phyloP scores from a whole-genome alignment of 2,113 vertebrate species.

The Sylvia atricapilla region DNA sequence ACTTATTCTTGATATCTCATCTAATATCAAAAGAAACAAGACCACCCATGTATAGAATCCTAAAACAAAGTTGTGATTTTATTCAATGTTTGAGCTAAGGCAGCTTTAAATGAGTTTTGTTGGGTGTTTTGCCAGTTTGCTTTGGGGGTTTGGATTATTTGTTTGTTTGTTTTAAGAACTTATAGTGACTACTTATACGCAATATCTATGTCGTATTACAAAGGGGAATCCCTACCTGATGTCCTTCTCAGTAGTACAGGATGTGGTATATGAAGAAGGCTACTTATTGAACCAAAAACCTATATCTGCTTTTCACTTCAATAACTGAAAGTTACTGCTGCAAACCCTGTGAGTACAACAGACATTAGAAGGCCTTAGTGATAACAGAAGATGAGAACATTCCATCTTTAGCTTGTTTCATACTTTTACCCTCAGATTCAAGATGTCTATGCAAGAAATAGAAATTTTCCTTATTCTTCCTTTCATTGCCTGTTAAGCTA shows the following conservation, averaged over 20 bases:
- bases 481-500: not conserved
- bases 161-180: not conserved
- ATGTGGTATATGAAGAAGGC: not conserved
- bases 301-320: not conserved
- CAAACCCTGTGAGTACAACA: not conserved
- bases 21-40: not conserved
- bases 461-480: not conserved
- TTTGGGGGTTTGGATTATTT: not conserved
- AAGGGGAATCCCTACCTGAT: not conserved
- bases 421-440: not conserved
- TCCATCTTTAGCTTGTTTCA: not conserved
- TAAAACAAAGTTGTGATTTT: not conserved
- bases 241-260: not conserved
- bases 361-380: not conserved
- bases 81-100: not conserved
- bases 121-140: rapidly evolving
- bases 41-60: not conserved
- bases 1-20: not conserved
- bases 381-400: not conserved
- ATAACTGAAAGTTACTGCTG: not conserved
- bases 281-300: not conserved
- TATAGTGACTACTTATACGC: not conserved
- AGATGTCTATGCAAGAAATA: not conserved
- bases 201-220: not conserved
- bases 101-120: not conserved